Evolutionary conservation across 2,797 vertebrate species (phyloP).

Genomic region (Moxostoma hubbsi): DNA sequence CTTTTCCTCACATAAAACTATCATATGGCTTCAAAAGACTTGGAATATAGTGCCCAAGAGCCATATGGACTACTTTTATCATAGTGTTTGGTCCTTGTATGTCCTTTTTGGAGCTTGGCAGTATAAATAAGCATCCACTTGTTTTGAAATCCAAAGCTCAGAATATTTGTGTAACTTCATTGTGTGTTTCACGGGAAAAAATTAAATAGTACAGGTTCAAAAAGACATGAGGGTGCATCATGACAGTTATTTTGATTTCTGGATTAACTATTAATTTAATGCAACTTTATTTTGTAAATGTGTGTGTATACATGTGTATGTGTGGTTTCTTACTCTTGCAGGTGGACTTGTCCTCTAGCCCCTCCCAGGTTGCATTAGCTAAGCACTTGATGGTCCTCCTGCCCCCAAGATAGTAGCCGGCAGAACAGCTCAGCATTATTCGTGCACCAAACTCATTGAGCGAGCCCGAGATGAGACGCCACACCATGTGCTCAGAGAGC

Average conservation of each 20-base stretch:
- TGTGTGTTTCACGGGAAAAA: too few species aligned
- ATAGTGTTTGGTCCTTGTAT: too few species aligned
- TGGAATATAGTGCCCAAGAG: too few species aligned
- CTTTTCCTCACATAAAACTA: too few species aligned
- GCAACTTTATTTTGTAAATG: slow-evolving; percentile 6
- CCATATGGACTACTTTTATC: too few species aligned
- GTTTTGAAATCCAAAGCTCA: too few species aligned
- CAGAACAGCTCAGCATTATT: slow-evolving; percentile 91
- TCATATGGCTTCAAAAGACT: too few species aligned
- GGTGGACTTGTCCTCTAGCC: slow-evolving; percentile 70
- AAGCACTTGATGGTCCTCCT: slow-evolving; percentile 79
- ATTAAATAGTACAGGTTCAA: too few species aligned
- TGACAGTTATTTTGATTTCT: neutral
- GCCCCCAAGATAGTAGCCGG: slow-evolving; percentile 87
- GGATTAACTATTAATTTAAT: neutral
- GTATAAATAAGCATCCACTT: too few species aligned
- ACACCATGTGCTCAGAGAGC: slow-evolving; percentile 90
- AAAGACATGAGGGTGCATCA: neutral
- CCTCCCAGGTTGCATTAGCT: slow-evolving; percentile 82
- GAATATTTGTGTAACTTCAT: too few species aligned
- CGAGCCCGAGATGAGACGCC: slow-evolving; percentile 86
- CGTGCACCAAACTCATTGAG: slow-evolving; percentile 87
- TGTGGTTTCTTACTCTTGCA: slow-evolving; percentile 80
- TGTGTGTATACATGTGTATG: neutral
- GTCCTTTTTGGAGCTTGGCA: too few species aligned